phyloP scores from a whole-genome alignment of 2,797 vertebrate genomes.

The Lithobates pipiens region DNA sequence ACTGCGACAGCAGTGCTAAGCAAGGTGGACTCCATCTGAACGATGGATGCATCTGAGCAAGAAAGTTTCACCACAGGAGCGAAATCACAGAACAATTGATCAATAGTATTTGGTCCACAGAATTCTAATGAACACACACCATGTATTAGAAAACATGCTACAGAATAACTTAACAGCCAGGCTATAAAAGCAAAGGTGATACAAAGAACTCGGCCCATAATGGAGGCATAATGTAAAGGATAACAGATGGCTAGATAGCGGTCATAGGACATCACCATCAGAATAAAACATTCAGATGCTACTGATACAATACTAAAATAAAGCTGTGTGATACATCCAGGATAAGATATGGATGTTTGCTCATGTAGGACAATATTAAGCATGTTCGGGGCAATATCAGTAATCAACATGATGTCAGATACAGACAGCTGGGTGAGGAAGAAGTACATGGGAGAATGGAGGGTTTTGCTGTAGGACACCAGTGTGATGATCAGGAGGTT shows the following conservation, averaged over 20 bases:
- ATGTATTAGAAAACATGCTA: neutral
- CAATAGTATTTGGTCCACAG: slow-evolving; percentile 24
- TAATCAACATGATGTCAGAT: neutral
- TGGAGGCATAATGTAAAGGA: neutral
- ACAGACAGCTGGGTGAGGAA: no score
- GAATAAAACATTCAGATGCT: neutral
- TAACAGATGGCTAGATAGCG: slow-evolving; percentile 19
- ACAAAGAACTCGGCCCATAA: neutral
- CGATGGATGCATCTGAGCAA: slow-evolving; percentile 5
- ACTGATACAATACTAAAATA: neutral
- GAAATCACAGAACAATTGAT: slow-evolving; percentile 27
- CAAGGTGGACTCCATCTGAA: neutral
- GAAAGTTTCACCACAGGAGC: slow-evolving; percentile 12
- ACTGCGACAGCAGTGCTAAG: neutral
- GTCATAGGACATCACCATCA: slow-evolving; percentile 22
- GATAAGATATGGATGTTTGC: neutral
- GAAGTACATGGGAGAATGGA: neutral
- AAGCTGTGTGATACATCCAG: slow-evolving; percentile 8
- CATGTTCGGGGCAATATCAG: neutral
- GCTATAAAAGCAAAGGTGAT: neutral
- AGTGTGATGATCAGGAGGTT: no score
- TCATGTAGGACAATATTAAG: neutral
- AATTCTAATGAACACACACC: neutral
- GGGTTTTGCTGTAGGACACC: neutral
- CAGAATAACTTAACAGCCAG: neutral